These are phyloP conservation scores for Protonemura montana DNA, from an alignment of 2,888 invertebrate species.

Conservation along the genomic window DNA sequence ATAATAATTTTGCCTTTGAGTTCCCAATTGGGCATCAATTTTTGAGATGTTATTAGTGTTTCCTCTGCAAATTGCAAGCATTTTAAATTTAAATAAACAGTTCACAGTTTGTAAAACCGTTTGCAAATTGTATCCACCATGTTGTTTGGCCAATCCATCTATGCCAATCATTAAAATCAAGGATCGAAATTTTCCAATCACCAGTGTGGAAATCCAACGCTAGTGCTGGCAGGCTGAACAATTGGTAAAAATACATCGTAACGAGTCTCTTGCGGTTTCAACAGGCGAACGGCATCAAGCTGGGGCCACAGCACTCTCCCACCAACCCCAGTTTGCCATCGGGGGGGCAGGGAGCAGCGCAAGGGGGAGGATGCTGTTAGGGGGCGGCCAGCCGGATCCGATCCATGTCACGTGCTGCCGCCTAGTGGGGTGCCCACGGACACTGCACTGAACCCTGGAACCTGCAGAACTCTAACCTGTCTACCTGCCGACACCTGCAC, in stretches of 20 bases:
- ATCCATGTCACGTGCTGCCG: conserved; percentile 48
- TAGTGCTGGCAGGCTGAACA: too few species aligned
- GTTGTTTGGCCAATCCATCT: too few species aligned
- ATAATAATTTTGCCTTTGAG: too few species aligned
- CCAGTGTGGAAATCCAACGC: too few species aligned
- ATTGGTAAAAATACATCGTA: background rate
- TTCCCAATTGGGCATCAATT: too few species aligned
- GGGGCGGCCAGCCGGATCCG: conserved; percentile 53
- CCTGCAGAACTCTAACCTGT: background rate
- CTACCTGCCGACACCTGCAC: background rate
- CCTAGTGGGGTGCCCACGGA: background rate
- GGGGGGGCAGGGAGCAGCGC: conserved; percentile 80
- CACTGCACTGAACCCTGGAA: background rate
- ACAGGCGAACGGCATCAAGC: conserved; percentile 99
- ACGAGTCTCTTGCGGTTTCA: conserved; percentile 52
- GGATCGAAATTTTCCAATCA: too few species aligned
- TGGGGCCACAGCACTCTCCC: conserved; percentile 97
- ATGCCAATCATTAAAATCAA: too few species aligned
- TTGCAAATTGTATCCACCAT: too few species aligned
- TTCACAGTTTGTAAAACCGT: too few species aligned
- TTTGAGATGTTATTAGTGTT: too few species aligned
- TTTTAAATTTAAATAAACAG: too few species aligned
- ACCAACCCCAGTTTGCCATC: conserved; percentile 82
- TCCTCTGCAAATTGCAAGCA: too few species aligned
- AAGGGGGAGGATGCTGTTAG: conserved; percentile 91